A percentile compares a stretch with the other conserved stretches of the same genome.
Conservation (phyloP, 2,797 vertebrate species). For the Sardinella longiceps region DNA sequence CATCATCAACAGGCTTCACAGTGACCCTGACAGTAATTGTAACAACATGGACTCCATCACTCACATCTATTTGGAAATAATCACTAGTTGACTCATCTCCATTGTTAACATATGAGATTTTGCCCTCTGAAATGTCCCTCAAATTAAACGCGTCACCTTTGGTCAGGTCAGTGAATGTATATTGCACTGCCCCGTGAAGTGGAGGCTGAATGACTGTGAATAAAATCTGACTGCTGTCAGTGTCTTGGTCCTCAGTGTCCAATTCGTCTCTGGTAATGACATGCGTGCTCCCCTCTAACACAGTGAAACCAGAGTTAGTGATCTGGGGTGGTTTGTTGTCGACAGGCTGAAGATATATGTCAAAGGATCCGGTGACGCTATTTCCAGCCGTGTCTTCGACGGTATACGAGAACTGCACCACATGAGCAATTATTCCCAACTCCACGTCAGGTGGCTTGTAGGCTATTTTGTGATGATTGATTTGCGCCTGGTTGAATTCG, state of each 20-base stretch:
- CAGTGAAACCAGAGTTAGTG: slow-evolving; percentile 89
- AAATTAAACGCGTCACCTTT: slow-evolving; percentile 81
- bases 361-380: slow-evolving; percentile 78
- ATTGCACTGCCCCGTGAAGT: slow-evolving; percentile 80
- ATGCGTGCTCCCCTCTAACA: slow-evolving; percentile 83
- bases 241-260: slow-evolving; percentile 87
- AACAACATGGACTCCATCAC: slow-evolving; percentile 88
- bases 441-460: slow-evolving; percentile 91
- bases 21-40: slow-evolving; percentile 86
- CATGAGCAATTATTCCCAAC: slow-evolving; percentile 88
- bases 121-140: slow-evolving; percentile 82
- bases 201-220: slow-evolving; percentile 87
- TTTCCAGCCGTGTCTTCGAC: slow-evolving; percentile 91
- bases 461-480: slow-evolving; percentile 95
- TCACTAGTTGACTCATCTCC: slow-evolving; percentile 84
- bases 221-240: slow-evolving; percentile 80
- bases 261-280: slow-evolving; percentile 81
- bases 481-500: slow-evolving; percentile 94
- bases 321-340: slow-evolving; percentile 94
- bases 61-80: slow-evolving; percentile 86
- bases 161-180: slow-evolving; percentile 76
- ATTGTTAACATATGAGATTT: slow-evolving; percentile 83
- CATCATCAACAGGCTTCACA: slow-evolving; percentile 84
- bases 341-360: slow-evolving; percentile 89
- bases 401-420: slow-evolving; percentile 87